These are phyloP conservation scores for Neotragus pygmaeus DNA, from an alignment of 2,113 vertebrate genomes.

Conservation along the genomic window DNA sequence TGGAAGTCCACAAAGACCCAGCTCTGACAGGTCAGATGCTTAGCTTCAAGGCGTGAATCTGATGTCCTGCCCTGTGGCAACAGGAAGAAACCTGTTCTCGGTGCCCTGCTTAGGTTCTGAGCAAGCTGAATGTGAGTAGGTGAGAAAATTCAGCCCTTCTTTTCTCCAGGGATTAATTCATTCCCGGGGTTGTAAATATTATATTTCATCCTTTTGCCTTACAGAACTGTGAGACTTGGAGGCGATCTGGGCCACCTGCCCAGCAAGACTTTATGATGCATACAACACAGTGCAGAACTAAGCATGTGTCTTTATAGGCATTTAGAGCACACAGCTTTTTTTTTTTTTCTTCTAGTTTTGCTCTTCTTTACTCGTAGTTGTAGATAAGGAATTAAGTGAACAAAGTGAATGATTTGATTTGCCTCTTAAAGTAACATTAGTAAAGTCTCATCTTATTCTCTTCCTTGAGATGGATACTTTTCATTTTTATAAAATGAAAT, in stretches of 20 bases:
- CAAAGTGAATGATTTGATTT: conserved; percentile 13
- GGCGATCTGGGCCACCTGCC: neutral
- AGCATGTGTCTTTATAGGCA: neutral
- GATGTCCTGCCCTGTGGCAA: neutral
- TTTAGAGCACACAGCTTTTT: neutral
- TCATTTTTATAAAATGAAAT: neutral
- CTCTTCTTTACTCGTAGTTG: neutral
- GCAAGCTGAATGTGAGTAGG: neutral
- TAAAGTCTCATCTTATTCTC: neutral
- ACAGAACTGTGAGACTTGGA: neutral
- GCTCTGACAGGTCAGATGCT: neutral
- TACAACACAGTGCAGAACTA: neutral
- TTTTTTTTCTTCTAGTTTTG: neutral
- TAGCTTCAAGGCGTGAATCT: neutral
- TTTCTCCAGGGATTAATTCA: neutral
- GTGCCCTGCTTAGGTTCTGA: neutral
- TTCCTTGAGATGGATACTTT: conserved; percentile 1
- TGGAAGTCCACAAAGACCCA: neutral
- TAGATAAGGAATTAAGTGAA: neutral
- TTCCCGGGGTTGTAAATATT: neutral
- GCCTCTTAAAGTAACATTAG: neutral
- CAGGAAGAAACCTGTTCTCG: neutral
- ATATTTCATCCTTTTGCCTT: neutral
- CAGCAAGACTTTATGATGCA: neutral
- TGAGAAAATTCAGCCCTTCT: neutral